phyloP scores from a whole-genome alignment of 2,888 invertebrate genomes.

The Andrena dorsata region DNA sequence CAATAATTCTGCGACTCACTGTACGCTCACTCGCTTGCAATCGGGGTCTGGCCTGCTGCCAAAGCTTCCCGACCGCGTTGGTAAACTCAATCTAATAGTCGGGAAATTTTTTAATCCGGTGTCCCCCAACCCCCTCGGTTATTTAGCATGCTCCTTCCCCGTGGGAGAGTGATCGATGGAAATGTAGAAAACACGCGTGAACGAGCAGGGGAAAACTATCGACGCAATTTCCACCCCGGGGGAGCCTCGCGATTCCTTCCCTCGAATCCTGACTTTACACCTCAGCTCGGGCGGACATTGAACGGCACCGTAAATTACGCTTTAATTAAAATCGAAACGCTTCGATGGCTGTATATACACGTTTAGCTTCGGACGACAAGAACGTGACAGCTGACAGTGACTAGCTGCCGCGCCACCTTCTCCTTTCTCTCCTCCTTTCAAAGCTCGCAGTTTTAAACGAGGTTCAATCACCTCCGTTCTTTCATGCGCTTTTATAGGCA shows the following conservation, averaged over 20 bases:
- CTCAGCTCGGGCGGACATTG: neutral
- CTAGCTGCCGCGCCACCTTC: constrained; percentile 13
- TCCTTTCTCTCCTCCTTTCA: constrained; percentile 40
- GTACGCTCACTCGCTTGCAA: constrained; percentile 5
- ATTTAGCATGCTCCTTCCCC: neutral
- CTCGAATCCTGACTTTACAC: constrained; percentile 10
- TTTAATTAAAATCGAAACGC: constrained; percentile 64
- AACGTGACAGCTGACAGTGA: constrained; percentile 6
- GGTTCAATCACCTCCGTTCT: constrained; percentile 48
- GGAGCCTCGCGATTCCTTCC: neutral
- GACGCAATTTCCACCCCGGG: neutral
- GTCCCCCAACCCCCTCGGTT: too few species aligned
- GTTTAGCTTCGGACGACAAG: neutral
- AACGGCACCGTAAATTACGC: constrained; percentile 41
- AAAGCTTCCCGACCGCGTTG: constrained; percentile 7
- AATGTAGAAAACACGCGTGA: neutral
- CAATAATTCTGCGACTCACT: constrained; percentile 3
- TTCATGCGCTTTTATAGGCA: constrained; percentile 40
- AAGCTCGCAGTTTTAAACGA: constrained; percentile 46
- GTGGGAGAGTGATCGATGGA: neutral
- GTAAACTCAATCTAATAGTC: neutral
- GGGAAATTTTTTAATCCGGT: too few species aligned
- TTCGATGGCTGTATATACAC: constrained; percentile 1
- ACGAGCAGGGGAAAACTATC: neutral
- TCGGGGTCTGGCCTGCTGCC: neutral